phyloP scores from a whole-genome alignment of 2,888 invertebrate species.

The Tanytarsus gracilentus region DNA sequence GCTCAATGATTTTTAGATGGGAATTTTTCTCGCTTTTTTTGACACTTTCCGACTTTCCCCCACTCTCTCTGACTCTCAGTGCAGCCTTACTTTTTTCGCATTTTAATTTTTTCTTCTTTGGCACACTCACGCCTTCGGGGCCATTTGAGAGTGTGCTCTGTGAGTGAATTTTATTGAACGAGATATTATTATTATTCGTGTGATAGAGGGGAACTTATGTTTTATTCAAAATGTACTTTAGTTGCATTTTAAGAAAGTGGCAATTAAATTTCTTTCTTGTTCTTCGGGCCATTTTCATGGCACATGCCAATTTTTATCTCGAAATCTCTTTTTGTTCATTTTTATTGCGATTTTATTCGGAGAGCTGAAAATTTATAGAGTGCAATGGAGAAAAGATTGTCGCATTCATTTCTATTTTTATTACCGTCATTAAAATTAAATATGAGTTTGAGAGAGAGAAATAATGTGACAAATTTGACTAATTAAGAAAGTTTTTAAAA shows the following conservation, averaged over 20 bases:
- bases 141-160: too few relatives aligned
- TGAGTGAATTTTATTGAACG: constrained; percentile 20
- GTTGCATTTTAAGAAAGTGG: constrained; percentile 19
- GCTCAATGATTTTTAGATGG: constrained; percentile 16
- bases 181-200: too few relatives aligned
- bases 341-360: background rate
- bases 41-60: constrained; percentile 16
- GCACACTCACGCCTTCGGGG: background rate
- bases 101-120: constrained; percentile 11
- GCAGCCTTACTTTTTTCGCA: constrained; percentile 16
- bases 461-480: too few relatives aligned
- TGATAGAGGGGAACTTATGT: constrained; percentile 13
- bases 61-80: too few relatives aligned
- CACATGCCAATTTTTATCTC: background rate
- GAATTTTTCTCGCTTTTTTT: constrained; percentile 7
- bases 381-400: constrained; percentile 10
- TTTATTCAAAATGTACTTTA: constrained; percentile 12
- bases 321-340: background rate
- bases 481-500: background rate
- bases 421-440: too few relatives aligned
- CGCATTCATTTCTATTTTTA: constrained; percentile 8
- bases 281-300: background rate
- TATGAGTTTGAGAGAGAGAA: too few relatives aligned
- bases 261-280: constrained; percentile 12
- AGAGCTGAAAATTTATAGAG: too few relatives aligned